Conservation (phyloP, 2,113 vertebrate species). For the cattle (Bos taurus) region DNA sequence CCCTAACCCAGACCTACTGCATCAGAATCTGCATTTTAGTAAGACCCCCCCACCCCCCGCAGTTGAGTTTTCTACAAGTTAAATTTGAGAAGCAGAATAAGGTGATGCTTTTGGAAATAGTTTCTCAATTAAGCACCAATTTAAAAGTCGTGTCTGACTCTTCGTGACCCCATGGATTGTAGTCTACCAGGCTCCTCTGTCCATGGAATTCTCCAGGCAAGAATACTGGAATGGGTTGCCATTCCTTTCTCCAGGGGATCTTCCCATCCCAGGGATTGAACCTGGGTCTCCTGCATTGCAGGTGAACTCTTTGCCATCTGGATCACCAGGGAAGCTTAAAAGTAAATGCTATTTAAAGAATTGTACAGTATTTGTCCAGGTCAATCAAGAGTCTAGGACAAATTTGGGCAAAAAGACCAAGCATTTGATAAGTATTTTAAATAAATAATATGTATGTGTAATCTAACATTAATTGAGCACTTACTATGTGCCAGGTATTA, state of each 20-base stretch:
- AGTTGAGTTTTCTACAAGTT: background rate
- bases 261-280: background rate
- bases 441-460: background rate
- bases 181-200: background rate
- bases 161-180: rapidly evolving
- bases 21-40: background rate
- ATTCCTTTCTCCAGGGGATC: background rate
- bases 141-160: background rate
- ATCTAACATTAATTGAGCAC: background rate
- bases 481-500: background rate
- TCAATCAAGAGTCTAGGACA: background rate
- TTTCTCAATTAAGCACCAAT: background rate
- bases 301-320: background rate
- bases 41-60: too few species aligned
- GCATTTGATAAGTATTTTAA: background rate
- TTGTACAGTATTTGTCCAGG: background rate
- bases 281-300: background rate
- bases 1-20: background rate
- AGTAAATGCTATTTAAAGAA: background rate
- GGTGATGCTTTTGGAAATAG: background rate
- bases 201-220: background rate
- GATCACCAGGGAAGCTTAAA: background rate
- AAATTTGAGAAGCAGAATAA: background rate
- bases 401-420: background rate
- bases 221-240: background rate